Conservation (phyloP, 1,140 invertebrate genomes). For the Penaeus japonicus region DNA sequence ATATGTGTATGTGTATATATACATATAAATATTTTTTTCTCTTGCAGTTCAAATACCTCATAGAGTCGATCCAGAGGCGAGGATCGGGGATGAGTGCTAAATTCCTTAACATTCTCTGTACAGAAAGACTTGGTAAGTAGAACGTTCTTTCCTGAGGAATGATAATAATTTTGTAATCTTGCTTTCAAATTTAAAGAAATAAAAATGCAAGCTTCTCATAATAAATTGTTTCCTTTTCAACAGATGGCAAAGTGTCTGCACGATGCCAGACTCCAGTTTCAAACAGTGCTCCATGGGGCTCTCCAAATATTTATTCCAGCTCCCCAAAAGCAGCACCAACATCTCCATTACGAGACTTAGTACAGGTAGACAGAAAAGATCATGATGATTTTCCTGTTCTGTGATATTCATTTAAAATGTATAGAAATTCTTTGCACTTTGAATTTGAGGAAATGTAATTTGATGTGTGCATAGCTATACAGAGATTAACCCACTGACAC, state of each 20-base stretch:
- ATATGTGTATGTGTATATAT: too few relatives aligned
- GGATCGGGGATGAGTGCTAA: constrained; percentile 33
- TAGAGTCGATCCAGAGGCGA: constrained; percentile 35
- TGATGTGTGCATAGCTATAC: too few relatives aligned
- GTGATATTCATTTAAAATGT: background rate
- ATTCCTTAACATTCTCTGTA: constrained; percentile 6
- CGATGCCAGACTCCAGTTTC: background rate
- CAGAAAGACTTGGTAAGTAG: constrained; percentile 31
- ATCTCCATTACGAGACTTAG: constrained; percentile 52
- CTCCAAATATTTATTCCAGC: constrained; percentile 46
- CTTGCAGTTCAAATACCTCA: constrained; percentile 36
- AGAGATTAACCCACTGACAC: too few relatives aligned
- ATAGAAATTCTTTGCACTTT: too few relatives aligned
- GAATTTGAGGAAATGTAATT: too few relatives aligned
- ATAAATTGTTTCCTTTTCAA: background rate
- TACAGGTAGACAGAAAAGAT: constrained; percentile 29
- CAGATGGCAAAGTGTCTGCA: background rate
- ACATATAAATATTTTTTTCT: background rate
- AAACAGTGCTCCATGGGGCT: background rate
- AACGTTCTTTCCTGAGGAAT: too few relatives aligned
- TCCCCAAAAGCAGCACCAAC: constrained; percentile 43
- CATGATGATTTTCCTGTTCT: background rate
- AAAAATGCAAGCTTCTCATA: background rate
- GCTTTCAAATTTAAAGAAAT: background rate
- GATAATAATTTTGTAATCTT: background rate